Evolutionary conservation across 1,140 invertebrate genomes (phyloP).

Genomic region (Eriocheir sinensis): DNA sequence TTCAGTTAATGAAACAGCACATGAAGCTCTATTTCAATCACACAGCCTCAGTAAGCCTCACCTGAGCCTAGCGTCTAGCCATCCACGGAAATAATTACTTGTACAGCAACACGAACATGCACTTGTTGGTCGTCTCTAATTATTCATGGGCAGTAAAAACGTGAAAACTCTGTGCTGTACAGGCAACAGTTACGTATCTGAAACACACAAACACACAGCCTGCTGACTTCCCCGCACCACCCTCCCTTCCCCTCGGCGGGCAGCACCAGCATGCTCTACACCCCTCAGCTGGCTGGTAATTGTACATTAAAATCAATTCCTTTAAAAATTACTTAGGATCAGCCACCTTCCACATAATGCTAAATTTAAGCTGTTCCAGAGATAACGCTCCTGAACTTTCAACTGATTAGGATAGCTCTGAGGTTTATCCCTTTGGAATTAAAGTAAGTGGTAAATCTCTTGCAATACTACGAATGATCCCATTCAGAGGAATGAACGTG

Average conservation of each 20-base stretch:
- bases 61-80: background rate
- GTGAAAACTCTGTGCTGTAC: constrained; percentile 1
- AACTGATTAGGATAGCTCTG: background rate
- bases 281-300: background rate
- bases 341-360: background rate
- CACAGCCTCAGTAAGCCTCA: background rate
- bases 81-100: background rate
- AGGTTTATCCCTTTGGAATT: background rate
- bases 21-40: constrained; percentile 4
- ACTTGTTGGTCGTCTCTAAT: background rate
- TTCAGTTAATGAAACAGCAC: background rate
- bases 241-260: background rate
- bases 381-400: background rate
- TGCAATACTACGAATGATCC: background rate
- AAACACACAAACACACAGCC: background rate
- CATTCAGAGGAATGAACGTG: background rate
- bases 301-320: background rate
- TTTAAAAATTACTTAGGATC: background rate
- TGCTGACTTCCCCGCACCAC: background rate
- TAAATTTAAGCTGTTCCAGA: background rate
- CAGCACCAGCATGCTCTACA: background rate
- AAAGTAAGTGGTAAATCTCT: background rate
- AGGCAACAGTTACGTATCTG: background rate
- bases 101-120: background rate
- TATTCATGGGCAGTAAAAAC: constrained; percentile 6